These are phyloP conservation scores for Petrolisthes manimaculis DNA, from an alignment of 2,888 invertebrate genomes.

Conservation along the genomic window DNA sequence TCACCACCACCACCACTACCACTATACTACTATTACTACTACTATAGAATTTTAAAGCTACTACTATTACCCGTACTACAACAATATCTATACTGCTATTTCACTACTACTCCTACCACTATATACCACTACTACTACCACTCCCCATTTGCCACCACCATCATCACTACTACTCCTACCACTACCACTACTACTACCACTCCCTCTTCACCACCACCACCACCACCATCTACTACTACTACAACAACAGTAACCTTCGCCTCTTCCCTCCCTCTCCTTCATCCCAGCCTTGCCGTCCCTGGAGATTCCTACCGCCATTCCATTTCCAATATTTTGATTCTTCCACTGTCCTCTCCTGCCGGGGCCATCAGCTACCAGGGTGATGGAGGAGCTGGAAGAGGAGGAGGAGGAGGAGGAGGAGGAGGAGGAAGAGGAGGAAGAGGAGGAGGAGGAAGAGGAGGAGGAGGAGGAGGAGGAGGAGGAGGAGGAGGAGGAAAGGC, in stretches of 20 bases:
- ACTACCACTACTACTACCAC: too few species aligned
- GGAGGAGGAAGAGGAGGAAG: neutral
- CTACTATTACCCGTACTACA: too few species aligned
- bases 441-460: neutral
- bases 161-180: too few species aligned
- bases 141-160: too few species aligned
- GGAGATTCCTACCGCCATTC: constrained; percentile 39
- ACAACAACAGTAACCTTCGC: too few species aligned
- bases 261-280: neutral
- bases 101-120: too few species aligned
- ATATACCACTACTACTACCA: too few species aligned
- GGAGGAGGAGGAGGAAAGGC: neutral
- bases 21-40: too few species aligned
- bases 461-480: neutral
- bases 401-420: neutral
- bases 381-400: constrained; percentile 22
- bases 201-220: neutral
- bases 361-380: constrained; percentile 33
- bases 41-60: too few species aligned
- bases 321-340: constrained; percentile 61
- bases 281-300: constrained; percentile 4
- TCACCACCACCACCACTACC: too few species aligned
- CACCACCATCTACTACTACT: too few species aligned
- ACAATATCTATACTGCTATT: too few species aligned
- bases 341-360: constrained; percentile 39